Percentiles rank a stretch among this genome's conserved stretches.
Evolutionary conservation across 2,113 vertebrate species (phyloP).

Genomic region (Crocuta crocuta): DNA sequence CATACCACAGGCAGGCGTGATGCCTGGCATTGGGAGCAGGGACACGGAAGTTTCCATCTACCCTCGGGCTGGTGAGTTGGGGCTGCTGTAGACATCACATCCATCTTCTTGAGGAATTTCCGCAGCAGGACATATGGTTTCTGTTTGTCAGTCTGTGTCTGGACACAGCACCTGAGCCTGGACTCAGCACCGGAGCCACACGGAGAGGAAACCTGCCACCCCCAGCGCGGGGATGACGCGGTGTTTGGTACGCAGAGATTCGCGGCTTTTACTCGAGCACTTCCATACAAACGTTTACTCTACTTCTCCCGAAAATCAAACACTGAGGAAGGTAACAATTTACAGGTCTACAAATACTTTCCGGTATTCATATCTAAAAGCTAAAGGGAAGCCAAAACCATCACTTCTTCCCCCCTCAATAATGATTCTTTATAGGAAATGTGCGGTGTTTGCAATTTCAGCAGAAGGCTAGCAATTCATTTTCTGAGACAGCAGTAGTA

Average conservation of each 20-base stretch:
- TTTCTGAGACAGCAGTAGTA: not conserved
- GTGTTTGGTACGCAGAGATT: not conserved
- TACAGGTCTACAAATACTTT: not conserved
- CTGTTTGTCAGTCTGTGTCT: not conserved
- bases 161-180: not conserved
- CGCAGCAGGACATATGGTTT: not conserved
- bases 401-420: no score
- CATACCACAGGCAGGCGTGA: not conserved
- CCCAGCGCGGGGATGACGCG: rapidly evolving
- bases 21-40: rapidly evolving
- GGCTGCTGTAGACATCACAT: rapidly evolving
- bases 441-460: not conserved
- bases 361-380: not conserved
- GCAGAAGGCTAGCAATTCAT: rapidly evolving
- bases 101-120: not conserved
- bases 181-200: rapidly evolving
- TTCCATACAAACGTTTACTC: not conserved
- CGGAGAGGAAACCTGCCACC: no score
- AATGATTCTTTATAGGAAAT: not conserved
- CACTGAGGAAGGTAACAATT: not conserved
- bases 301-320: not conserved
- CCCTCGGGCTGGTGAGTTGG: not conserved
- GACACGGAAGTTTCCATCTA: not conserved
- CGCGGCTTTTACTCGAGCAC: rapidly evolving
- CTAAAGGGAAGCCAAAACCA: not conserved